Conservation (phyloP, 2,888 invertebrate genomes). For the Adelphocoris suturalis region DNA sequence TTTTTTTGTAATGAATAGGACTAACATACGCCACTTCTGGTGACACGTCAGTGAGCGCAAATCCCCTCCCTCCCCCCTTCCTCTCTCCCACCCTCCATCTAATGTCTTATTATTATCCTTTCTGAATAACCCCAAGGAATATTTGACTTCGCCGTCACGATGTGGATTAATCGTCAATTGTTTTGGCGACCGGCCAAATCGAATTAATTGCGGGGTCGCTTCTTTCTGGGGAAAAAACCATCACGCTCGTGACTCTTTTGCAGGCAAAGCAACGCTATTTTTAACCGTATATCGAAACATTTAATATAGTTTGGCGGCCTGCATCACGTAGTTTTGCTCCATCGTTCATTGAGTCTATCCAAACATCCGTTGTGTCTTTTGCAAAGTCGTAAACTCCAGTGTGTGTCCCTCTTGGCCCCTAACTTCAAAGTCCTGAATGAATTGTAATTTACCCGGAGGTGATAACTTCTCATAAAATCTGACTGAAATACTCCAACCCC, state of each 20-base stretch:
- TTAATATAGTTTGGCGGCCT: conserved; percentile 12
- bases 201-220: conserved; percentile 12
- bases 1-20: too few species aligned
- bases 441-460: background rate
- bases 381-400: conserved; percentile 10
- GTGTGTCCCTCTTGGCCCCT: background rate
- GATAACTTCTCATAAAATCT: background rate
- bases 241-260: conserved; percentile 32
- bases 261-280: conserved; percentile 21
- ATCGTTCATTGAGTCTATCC: conserved; percentile 33
- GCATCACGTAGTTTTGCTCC: conserved; percentile 37
- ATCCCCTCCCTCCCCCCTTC: too few species aligned
- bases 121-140: background rate
- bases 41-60: too few species aligned
- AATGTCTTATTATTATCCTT: background rate
- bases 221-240: background rate
- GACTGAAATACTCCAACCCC: background rate
- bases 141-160: background rate
- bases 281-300: conserved; percentile 26
- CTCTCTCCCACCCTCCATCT: background rate
- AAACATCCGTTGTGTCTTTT: conserved; percentile 40
- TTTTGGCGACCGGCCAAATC: conserved; percentile 21
- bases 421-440: conserved; percentile 13
- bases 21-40: too few species aligned
- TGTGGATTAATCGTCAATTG: background rate